Evolutionary conservation across 2,888 invertebrate genomes (phyloP), one percentile per base, ranked within the genome.

Genomic region (Myopa testacea): DNA sequence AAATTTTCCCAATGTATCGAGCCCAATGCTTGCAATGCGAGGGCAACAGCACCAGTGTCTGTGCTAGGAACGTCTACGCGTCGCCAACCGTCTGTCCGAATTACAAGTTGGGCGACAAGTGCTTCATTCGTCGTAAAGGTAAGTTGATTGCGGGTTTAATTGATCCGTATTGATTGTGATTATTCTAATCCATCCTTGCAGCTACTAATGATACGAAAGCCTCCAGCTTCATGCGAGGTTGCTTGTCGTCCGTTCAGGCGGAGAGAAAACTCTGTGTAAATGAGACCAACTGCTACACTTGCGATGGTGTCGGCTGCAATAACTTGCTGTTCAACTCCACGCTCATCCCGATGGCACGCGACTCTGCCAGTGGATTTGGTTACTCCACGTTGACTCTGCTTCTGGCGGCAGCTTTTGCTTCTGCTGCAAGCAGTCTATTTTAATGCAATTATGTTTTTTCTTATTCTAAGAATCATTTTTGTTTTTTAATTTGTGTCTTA

Each of bases 251-350:
- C 1, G 86, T 84, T 6, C 82, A 84, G 40, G 80, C 81, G 19
- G 82, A 84, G 34, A 14, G 5, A 26, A 87, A 86, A 65, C 75
- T 84, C 68, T 89, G 88, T 78, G 72, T 83, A 16, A 81, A 84
- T 68, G 79, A 82, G 1, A 80, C 82, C 37, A 83, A 86, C 75
- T 89, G 88, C 77, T 88, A 76, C 76, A 83, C 83, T 63, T 89
- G 88, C 78, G 86, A 87, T 10, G 88, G 89, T 7, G 78, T 80
- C 58, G 88, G 87, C 68, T 89, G 88, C 79, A 89, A 89, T 78
- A 84, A 83, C 79, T 81, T 87, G 19, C 73, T 75, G 40, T 68
- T 82, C 50, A 84, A 85, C 69, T 79, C 83, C 4, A 73, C 79
- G 0, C 77, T 80, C 0, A 86, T 88, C 45, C 88, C 88, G 4